Percentiles rank a stretch among this genome's conserved stretches.
Conservation (phyloP, 1,140 invertebrate species). For the Globodera ellingtonae region DNA sequence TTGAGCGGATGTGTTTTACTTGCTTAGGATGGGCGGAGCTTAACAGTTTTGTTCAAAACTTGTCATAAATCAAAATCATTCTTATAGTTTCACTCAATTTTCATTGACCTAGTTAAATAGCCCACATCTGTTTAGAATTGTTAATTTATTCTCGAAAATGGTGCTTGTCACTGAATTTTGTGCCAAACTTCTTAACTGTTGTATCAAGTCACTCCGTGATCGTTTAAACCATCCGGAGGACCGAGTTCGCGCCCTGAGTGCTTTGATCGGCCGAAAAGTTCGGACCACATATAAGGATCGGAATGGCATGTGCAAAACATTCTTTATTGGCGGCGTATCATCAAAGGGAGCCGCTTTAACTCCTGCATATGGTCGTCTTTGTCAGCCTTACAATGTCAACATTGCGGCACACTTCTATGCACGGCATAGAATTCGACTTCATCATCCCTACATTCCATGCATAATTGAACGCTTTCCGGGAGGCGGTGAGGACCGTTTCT, state of each 20-base stretch:
- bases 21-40: neutral
- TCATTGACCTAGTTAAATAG: neutral
- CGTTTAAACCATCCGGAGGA: constrained; percentile 4
- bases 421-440: neutral
- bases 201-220: neutral
- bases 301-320: neutral
- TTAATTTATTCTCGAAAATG: neutral
- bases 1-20: neutral
- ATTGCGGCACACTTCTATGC: too few relatives aligned
- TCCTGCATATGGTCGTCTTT: too few relatives aligned
- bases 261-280: neutral
- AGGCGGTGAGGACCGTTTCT: too few relatives aligned
- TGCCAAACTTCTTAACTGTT: neutral
- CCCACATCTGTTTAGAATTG: neutral
- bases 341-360: too few relatives aligned
- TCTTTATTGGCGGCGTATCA: too few relatives aligned
- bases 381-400: too few relatives aligned
- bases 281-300: neutral
- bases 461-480: neutral
- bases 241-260: neutral
- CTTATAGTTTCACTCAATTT: too few relatives aligned
- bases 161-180: neutral
- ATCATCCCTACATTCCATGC: neutral
- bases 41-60: too few relatives aligned
- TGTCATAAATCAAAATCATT: too few relatives aligned